phyloP scores from a whole-genome alignment of 35 echinoderm and acorn worm genomes.

The Nesometra sesokonis region DNA sequence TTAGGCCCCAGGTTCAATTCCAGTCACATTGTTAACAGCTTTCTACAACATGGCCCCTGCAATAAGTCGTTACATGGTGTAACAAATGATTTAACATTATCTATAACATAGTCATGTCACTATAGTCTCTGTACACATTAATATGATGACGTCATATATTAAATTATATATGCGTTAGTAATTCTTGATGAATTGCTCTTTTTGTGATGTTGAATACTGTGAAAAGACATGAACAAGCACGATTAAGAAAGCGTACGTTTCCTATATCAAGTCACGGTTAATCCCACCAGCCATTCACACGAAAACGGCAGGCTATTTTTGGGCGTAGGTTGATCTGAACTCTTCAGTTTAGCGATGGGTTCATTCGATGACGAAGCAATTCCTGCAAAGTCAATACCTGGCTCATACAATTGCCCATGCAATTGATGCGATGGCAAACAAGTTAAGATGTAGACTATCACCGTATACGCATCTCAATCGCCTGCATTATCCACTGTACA shows the following conservation, averaged over 20 bases:
- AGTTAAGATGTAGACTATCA: background rate
- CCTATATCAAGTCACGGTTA: background rate
- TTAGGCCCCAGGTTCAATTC: too few relatives aligned
- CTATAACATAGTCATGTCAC: too few relatives aligned
- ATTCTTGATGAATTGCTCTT: background rate
- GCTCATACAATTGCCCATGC: background rate
- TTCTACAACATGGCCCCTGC: too few relatives aligned
- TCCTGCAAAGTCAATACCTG: background rate
- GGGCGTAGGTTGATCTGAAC: background rate
- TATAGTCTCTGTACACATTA: background rate
- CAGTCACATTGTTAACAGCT: too few relatives aligned
- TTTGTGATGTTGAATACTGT: background rate
- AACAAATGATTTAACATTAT: too few relatives aligned
- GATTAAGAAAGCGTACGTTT: background rate
- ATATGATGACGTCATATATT: background rate
- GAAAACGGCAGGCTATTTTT: background rate
- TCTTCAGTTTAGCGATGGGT: background rate
- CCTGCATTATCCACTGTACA: too few relatives aligned
- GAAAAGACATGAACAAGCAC: background rate
- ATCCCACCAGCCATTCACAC: background rate
- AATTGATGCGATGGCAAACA: background rate
- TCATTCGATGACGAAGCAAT: background rate
- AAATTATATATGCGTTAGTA: background rate
- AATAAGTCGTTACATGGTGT: too few relatives aligned
- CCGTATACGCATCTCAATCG: too few relatives aligned